Evolutionary conservation across 2,888 invertebrate species (phyloP), one percentile per base, ranked within the genome.

Genomic region (Epirrhoe alternata): DNA sequence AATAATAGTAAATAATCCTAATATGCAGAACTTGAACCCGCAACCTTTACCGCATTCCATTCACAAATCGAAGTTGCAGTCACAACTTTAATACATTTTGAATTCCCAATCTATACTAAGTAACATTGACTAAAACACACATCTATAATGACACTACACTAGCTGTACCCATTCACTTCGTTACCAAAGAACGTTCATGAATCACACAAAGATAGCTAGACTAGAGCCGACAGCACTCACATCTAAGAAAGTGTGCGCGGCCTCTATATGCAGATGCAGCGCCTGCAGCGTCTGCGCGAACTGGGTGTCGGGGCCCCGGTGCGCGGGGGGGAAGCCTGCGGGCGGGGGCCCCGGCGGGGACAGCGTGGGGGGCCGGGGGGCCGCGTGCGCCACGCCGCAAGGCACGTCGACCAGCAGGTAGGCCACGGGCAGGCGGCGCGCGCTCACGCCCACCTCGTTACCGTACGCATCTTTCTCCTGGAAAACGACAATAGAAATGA

Each of bases 401-500:
- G 99, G 99, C 81, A 99, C 97, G 94, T 99, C 99, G 76, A 99
- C 96, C 82, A 99, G 94, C 82, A 99, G 94, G 94, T 99, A 99
- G 86, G 99, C 99, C 58, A 99, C 99, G 7, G 99, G 99, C 81
- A 99, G 94, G 63, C 99, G 99, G 83, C 98, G 96, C 33, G 97
- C 99, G 80, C 98, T 91, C 83, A 97, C 96, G 69, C 97, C 96
- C 74, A 99, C 98, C 94, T 99, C 99, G 92, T 99, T 99, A 61
- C 99, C 99, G 92, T 99, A 99, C 74, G 95, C 95, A 94, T 99
- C 99, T 86, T 98, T 99, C 90, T 98, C 98, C 99, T 99, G 92
- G n/a, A n/a, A n/a, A n/a, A n/a, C n/a, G n/a, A n/a, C n/a, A n/a
- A n/a, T n/a, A n/a, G n/a, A n/a, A n/a, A n/a, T n/a, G 17, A 30